These are phyloP conservation scores for Glyphotaelius pellucidus DNA, from an alignment of 2,888 invertebrate species.

Conservation along the genomic window DNA sequence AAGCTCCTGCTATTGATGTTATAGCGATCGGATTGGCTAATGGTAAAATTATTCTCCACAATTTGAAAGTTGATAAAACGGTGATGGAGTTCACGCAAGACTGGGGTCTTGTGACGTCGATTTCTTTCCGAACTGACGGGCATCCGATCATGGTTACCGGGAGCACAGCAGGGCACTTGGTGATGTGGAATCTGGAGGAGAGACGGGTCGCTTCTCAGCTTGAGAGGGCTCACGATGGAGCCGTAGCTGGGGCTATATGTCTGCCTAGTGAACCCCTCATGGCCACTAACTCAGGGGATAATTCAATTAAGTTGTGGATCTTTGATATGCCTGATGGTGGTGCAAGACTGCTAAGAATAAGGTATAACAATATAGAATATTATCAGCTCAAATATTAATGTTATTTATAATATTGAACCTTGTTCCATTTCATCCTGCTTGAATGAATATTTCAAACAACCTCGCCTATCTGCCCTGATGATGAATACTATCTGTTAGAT, in stretches of 20 bases:
- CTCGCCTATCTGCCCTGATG: too few relatives aligned
- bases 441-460: too few relatives aligned
- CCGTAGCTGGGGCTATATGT: constrained; percentile 89
- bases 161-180: constrained; percentile 89
- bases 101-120: constrained; percentile 90
- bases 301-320: constrained; percentile 93
- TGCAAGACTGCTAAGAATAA: constrained; percentile 85
- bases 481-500: background rate
- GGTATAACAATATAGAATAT: constrained; percentile 72
- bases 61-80: constrained; percentile 89
- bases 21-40: constrained; percentile 90
- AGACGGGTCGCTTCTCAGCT: constrained; percentile 88
- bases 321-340: constrained; percentile 96
- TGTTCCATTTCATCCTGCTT: too few relatives aligned
- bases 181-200: constrained; percentile 95
- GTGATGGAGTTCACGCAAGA: constrained; percentile 93
- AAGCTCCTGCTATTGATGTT: constrained; percentile 95
- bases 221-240: constrained; percentile 84
- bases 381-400: background rate
- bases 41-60: constrained; percentile 91
- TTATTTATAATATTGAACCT: too few relatives aligned
- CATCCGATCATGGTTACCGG: constrained; percentile 92
- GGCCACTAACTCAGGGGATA: constrained; percentile 95
- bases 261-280: constrained; percentile 93
- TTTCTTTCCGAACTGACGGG: constrained; percentile 92